Evolutionary conservation across 2,888 invertebrate genomes (phyloP).

Genomic region (Hypomecis atomaria): DNA sequence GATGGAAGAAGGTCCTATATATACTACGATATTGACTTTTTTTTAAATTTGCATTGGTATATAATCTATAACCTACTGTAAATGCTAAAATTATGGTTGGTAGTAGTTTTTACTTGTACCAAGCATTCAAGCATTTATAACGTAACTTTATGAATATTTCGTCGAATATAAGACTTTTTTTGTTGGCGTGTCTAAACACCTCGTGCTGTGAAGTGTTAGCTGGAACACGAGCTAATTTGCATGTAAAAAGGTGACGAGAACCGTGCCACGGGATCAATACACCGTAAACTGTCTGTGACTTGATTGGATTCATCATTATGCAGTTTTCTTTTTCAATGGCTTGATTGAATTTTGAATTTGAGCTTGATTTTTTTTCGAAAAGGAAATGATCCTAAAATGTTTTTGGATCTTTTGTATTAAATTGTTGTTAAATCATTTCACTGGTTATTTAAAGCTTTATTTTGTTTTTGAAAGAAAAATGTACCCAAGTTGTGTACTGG

Average conservation of each 20-base stretch:
- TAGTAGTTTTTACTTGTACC: no score
- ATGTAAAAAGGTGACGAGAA: constrained; percentile 64
- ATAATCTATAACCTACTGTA: no score
- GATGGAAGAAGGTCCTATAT: background rate
- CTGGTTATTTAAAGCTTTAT: no score
- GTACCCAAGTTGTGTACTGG: no score
- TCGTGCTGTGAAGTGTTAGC: constrained; percentile 44
- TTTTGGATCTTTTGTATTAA: no score
- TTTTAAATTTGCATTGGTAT: no score
- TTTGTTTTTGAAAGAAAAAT: no score
- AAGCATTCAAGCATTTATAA: background rate
- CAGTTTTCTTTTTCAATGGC: background rate
- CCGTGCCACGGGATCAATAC: constrained; percentile 55
- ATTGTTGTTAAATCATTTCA: no score
- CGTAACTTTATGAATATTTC: background rate
- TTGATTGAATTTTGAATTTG: background rate
- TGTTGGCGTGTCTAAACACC: constrained; percentile 10
- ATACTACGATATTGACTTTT: no score
- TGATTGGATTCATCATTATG: constrained; percentile 14
- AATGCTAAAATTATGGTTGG: no score
- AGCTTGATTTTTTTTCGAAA: background rate
- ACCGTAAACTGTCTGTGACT: constrained; percentile 46
- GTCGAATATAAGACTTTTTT: background rate
- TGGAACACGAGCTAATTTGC: constrained; percentile 60
- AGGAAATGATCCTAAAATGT: no score